Conservation (phyloP, 2,888 invertebrate species). For the Drosophila tanythrix region DNA sequence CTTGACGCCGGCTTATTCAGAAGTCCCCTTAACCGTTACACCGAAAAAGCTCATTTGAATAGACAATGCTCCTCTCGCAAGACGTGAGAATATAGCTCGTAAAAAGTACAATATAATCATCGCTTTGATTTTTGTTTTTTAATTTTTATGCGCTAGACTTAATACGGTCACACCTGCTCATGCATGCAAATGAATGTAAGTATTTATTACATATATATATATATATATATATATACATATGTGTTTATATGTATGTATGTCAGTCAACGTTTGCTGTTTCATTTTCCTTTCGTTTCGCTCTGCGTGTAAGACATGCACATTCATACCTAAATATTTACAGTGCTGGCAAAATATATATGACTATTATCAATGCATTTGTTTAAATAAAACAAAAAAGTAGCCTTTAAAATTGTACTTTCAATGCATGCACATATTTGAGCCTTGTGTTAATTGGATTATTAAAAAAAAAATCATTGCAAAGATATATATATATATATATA, state of each 20-base stretch:
- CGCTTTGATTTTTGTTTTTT: not conserved
- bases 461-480: not conserved
- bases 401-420: not conserved
- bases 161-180: not conserved
- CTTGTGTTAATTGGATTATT: not conserved
- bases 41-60: not conserved
- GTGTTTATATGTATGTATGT: not conserved
- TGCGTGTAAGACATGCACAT: not conserved
- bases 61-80: not conserved
- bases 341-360: not conserved
- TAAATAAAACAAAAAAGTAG: not conserved
- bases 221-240: not conserved
- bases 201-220: not conserved
- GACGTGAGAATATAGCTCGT: not conserved
- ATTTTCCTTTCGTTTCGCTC: slow-evolving; percentile 17
- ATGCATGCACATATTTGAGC: not conserved
- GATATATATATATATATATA: not conserved
- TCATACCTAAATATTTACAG: not conserved
- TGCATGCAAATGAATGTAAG: not conserved
- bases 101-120: not conserved
- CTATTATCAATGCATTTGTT: not conserved
- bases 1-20: not conserved
- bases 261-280: slow-evolving; percentile 5
- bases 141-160: not conserved
- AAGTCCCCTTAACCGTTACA: not conserved